These are phyloP conservation scores for Incurvaria masculella DNA, from an alignment of 2,888 invertebrate genomes.

Conservation along the genomic window DNA sequence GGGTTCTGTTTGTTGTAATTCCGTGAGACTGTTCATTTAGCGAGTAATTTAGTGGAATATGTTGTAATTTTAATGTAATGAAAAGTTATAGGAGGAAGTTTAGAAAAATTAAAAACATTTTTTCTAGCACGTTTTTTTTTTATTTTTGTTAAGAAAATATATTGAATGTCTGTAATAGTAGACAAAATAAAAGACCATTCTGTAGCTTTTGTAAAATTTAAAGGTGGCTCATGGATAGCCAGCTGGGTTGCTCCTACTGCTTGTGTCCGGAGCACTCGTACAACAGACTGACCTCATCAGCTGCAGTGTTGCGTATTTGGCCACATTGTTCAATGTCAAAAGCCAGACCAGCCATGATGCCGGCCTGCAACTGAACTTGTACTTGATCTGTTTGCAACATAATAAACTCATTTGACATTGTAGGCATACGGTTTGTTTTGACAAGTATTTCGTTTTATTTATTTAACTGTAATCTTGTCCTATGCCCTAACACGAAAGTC, in stretches of 20 bases:
- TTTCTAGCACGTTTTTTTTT: conserved; percentile 31
- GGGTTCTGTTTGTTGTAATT: conserved; percentile 5
- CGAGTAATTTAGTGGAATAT: conserved; percentile 31
- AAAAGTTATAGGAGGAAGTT: conserved; percentile 27
- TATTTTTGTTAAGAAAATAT: no score
- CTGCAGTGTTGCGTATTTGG: conserved; percentile 29
- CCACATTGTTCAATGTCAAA: conserved; percentile 32
- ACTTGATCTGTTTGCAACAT: conserved; percentile 30
- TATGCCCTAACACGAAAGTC: no score
- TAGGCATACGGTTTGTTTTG: no score
- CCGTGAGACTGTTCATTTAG: background rate
- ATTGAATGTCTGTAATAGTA: no score
- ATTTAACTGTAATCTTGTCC: no score
- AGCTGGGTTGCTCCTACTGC: no score
- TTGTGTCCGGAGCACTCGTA: no score
- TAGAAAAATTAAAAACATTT: conserved; percentile 42
- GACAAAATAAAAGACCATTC: no score
- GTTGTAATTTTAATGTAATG: conserved; percentile 36
- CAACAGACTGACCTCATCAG: conserved; percentile 20
- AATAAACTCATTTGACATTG: no score
- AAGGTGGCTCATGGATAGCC: no score
- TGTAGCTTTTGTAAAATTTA: no score
- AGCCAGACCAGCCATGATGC: conserved; percentile 35
- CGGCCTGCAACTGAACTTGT: conserved; percentile 38
- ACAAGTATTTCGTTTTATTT: no score